Evolutionary conservation across 2,888 invertebrate genomes (phyloP).

Genomic region (Thyatira batis): DNA sequence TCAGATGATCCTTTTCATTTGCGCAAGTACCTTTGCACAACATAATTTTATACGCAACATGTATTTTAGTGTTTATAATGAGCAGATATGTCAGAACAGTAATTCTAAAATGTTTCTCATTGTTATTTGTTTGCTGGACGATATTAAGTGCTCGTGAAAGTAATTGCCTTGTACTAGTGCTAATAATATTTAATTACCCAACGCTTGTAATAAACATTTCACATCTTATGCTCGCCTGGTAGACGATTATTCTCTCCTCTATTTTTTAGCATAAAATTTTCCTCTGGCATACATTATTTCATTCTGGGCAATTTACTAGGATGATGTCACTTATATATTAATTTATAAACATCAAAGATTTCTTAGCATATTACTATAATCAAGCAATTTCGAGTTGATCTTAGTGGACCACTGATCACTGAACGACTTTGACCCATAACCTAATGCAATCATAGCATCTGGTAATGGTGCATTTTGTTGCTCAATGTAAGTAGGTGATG

Average conservation of each 20-base stretch:
- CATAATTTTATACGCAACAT: neutral
- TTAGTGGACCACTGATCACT: conserved; percentile 11
- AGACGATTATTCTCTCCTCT: neutral
- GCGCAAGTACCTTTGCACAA: neutral
- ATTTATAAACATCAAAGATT: neutral
- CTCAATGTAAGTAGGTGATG: neutral
- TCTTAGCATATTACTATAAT: neutral
- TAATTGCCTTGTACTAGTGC: neutral
- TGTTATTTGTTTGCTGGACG: neutral
- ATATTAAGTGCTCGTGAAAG: neutral
- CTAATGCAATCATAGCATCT: conserved; percentile 16
- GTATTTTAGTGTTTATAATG: neutral
- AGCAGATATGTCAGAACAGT: neutral
- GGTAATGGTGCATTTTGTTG: conserved; percentile 14
- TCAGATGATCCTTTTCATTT: neutral
- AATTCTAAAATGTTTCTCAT: neutral
- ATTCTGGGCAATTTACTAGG: no score
- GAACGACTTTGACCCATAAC: conserved; percentile 34
- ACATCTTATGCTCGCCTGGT: neutral
- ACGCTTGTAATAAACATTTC: neutral
- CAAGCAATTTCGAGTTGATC: neutral
- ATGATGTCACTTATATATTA: neutral
- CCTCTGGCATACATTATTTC: neutral
- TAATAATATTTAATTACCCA: neutral
- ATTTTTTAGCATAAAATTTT: neutral